A percentile compares a stretch with the other conserved stretches of the same genome.
These are phyloP conservation scores for Itoplectis maculator DNA, from an alignment of 2,888 invertebrate genomes.

Conservation along the genomic window DNA sequence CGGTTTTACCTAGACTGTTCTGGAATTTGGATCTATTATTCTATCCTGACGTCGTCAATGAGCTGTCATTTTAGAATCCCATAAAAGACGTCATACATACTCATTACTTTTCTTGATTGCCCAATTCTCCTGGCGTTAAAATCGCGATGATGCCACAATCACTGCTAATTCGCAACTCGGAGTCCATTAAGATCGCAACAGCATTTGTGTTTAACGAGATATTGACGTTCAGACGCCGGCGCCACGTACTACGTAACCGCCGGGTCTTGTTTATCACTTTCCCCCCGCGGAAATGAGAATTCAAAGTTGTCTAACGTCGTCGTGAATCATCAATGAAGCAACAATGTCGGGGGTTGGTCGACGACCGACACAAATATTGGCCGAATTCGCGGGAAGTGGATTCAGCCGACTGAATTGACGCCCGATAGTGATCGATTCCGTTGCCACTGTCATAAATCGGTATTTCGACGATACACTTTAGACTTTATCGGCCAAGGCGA, in stretches of 20 bases:
- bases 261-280: not conserved
- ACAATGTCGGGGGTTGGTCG: conserved; percentile 4
- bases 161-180: not conserved
- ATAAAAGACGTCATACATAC: too few relatives aligned
- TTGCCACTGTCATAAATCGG: conserved; percentile 35
- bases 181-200: not conserved
- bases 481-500: not conserved
- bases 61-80: too few relatives aligned
- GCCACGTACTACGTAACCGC: not conserved
- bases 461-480: conserved; percentile 25
- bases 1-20: not conserved
- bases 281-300: not conserved
- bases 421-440: conserved; percentile 21
- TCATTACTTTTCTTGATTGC: too few relatives aligned
- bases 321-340: conserved; percentile 2
- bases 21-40: not conserved
- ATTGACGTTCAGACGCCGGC: not conserved
- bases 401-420: not conserved
- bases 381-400: not conserved
- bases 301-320: not conserved
- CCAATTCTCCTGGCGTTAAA: too few relatives aligned
- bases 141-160: not conserved
- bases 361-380: conserved; percentile 9
- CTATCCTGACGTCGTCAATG: too few relatives aligned
- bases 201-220: not conserved